These are phyloP conservation scores for Schizothorax lantsangensis DNA, from an alignment of 2,797 vertebrate genomes.

Conservation along the genomic window DNA sequence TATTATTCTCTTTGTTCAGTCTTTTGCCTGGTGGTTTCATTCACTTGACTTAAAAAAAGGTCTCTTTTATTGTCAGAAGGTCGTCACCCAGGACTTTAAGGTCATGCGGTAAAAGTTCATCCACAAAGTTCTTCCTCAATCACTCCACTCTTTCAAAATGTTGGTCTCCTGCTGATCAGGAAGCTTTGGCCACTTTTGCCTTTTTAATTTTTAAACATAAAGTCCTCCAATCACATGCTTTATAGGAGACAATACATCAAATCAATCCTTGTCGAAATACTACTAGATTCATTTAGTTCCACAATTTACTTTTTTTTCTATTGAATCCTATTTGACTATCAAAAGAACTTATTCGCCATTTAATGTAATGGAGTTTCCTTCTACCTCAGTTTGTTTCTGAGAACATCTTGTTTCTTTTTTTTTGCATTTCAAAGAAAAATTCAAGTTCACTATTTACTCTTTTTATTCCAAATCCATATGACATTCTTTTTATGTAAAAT, in stretches of 20 bases:
- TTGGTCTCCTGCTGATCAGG: conserved; percentile 12
- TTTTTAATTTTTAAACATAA: background rate
- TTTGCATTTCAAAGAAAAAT: background rate
- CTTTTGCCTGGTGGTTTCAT: conserved; percentile 48
- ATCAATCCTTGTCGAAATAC: conserved; percentile 30
- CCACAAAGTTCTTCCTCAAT: conserved; percentile 26
- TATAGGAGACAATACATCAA: background rate
- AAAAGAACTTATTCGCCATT: background rate
- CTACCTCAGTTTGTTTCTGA: background rate
- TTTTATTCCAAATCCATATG: background rate
- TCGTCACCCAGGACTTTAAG: conserved; percentile 26
- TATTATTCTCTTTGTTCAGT: conserved; percentile 35
- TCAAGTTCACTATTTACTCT: background rate
- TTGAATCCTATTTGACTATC: background rate
- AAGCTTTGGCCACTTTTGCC: background rate
- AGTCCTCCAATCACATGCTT: background rate
- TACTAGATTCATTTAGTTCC: background rate
- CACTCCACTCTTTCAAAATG: background rate
- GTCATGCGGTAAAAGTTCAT: conserved; percentile 36
- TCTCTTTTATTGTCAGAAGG: conserved; percentile 27
- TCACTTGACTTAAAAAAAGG: conserved; percentile 13
- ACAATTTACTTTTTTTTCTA: background rate
- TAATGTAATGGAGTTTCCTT: background rate
- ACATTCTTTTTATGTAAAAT: background rate
- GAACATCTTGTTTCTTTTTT: background rate